Conservation (phyloP, 2,797 vertebrate species). For the Petrocephalus schoutedeni region DNA sequence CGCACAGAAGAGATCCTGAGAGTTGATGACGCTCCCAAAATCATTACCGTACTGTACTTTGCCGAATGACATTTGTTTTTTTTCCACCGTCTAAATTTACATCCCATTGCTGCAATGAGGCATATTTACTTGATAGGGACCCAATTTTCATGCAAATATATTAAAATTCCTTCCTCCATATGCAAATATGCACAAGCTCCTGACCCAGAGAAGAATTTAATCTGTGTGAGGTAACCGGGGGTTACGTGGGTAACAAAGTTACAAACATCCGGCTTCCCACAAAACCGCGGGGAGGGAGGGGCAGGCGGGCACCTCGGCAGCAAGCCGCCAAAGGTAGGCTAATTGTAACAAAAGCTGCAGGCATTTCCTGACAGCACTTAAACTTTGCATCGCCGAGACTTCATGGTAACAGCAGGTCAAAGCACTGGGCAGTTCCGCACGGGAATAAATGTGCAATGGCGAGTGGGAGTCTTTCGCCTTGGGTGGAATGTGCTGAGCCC, state of each 20-base stretch:
- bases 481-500: slow-evolving; percentile 47
- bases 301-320: not conserved
- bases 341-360: slow-evolving; percentile 5
- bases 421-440: slow-evolving; percentile 53
- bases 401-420: slow-evolving; percentile 60
- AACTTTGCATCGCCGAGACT: not conserved
- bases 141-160: slow-evolving; percentile 13
- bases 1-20: not conserved
- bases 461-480: slow-evolving; percentile 51
- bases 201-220: not conserved
- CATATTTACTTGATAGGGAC: not conserved
- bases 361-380: slow-evolving; percentile 10
- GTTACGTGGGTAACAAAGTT: slow-evolving; percentile 12
- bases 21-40: slow-evolving; percentile 9
- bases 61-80: not conserved
- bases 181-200: slow-evolving; percentile 9
- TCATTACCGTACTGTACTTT: slow-evolving; percentile 11
- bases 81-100: not conserved
- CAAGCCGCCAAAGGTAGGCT: not conserved
- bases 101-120: not conserved
- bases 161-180: slow-evolving; percentile 7
- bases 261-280: not conserved
- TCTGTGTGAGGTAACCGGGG: not conserved
- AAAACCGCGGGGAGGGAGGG: not conserved
- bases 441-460: slow-evolving; percentile 57